Evolutionary conservation across 2,888 invertebrate genomes (phyloP).

Genomic region (Abscondita cerata): DNA sequence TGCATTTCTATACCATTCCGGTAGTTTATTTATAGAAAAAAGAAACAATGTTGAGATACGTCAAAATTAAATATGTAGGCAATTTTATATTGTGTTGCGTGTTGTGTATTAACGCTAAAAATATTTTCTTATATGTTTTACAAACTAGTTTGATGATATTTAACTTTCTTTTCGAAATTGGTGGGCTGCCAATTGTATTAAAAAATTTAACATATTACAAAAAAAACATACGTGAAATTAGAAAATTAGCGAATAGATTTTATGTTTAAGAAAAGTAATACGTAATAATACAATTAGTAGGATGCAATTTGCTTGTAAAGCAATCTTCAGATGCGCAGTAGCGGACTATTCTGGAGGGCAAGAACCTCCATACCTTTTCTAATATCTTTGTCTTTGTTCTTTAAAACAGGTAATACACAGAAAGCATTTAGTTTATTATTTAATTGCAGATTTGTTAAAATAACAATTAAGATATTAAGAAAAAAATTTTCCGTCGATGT

Average conservation of each 20-base stretch:
- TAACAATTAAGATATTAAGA: no score
- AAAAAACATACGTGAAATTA: no score
- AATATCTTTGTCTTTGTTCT: not conserved
- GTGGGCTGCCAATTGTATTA: no score
- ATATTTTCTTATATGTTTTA: not conserved
- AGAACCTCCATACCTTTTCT: conserved; percentile 3
- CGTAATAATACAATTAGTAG: no score
- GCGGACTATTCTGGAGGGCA: conserved; percentile 3
- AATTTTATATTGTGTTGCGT: conserved; percentile 5
- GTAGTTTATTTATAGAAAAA: no score
- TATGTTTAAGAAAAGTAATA: no score
- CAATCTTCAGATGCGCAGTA: conserved; percentile 1
- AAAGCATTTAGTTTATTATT: not conserved
- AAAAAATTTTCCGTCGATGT: no score
- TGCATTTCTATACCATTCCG: no score
- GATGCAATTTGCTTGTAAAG: not conserved
- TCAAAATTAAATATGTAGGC: conserved; percentile 2
- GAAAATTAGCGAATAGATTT: no score
- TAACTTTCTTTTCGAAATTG: no score
- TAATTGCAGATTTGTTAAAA: not conserved
- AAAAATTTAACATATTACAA: no score
- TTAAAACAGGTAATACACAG: no score
- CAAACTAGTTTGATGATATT: not conserved
- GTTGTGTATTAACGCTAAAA: not conserved
- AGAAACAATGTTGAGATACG: not conserved